Percentiles rank a stretch among this genome's conserved stretches.
Conservation (phyloP, 2,113 vertebrate genomes). For the Alouatta palliata region DNA sequence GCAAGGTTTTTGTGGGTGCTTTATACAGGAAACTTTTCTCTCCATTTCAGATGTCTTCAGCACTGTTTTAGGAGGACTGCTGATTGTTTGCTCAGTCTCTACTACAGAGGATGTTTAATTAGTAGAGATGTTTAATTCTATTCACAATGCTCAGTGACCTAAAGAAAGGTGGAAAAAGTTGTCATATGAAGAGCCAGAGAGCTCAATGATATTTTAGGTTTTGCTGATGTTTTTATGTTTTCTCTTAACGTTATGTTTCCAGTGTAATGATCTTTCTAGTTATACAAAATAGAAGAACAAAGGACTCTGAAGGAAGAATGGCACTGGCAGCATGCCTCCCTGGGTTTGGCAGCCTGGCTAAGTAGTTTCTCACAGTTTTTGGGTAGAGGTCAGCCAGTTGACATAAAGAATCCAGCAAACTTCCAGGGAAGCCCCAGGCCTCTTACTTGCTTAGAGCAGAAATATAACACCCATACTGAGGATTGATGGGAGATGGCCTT, state of each 20-base stretch:
- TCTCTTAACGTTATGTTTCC: not conserved
- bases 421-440: not conserved
- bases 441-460: not conserved
- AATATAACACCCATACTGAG: not conserved
- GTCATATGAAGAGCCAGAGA: not conserved
- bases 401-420: not conserved
- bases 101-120: too few relatives aligned
- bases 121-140: not conserved
- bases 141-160: not conserved
- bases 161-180: not conserved
- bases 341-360: not conserved
- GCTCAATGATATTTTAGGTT: not conserved
- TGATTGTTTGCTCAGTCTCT: not conserved
- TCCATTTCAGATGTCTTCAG: not conserved
- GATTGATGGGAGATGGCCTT: not conserved
- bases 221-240: not conserved
- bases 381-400: not conserved
- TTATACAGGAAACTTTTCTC: not conserved
- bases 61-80: not conserved
- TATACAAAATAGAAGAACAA: not conserved
- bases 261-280: not conserved
- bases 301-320: not conserved
- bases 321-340: not conserved
- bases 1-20: not conserved
- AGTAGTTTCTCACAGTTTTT: not conserved